Percentiles rank a stretch among this genome's conserved stretches.
phyloP scores from a whole-genome alignment of 2,888 invertebrate genomes.

The Caenorhabditis sp. region DNA sequence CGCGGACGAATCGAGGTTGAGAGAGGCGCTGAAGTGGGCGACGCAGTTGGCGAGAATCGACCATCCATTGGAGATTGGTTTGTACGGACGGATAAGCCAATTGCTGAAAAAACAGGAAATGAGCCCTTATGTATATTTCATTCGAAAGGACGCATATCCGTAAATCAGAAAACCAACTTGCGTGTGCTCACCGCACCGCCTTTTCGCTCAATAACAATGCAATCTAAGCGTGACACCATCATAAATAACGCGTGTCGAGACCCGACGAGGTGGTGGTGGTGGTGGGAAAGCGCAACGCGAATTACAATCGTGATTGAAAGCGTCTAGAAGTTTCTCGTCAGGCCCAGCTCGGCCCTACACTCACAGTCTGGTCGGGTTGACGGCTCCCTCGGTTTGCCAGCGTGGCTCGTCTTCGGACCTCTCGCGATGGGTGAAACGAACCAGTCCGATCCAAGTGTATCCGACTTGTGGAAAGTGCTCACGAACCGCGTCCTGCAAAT shows the following conservation, averaged over 20 bases:
- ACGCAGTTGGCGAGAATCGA: conserved; percentile 58
- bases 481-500: conserved; percentile 49
- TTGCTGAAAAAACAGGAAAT: conserved; percentile 48
- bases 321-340: neutral
- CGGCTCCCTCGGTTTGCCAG: conserved; percentile 58
- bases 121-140: neutral
- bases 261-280: neutral
- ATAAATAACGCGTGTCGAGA: conserved; percentile 5
- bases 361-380: conserved; percentile 49
- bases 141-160: neutral
- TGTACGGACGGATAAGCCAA: conserved; percentile 62
- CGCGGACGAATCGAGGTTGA: conserved; percentile 30
- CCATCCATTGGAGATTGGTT: conserved; percentile 61
- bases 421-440: conserved; percentile 46
- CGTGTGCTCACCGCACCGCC: too few relatives aligned
- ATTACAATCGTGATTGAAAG: conserved; percentile 3
- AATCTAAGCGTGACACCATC: neutral
- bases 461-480: conserved; percentile 38
- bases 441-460: conserved; percentile 63
- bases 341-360: neutral
- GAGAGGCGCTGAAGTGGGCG: conserved; percentile 58
- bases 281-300: neutral
- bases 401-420: conserved; percentile 27
- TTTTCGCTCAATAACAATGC: conserved; percentile 9
- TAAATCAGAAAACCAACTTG: neutral